These are phyloP conservation scores for Tetragnatha versicolor DNA, from an alignment of 1,140 invertebrate genomes.

Conservation along the genomic window DNA sequence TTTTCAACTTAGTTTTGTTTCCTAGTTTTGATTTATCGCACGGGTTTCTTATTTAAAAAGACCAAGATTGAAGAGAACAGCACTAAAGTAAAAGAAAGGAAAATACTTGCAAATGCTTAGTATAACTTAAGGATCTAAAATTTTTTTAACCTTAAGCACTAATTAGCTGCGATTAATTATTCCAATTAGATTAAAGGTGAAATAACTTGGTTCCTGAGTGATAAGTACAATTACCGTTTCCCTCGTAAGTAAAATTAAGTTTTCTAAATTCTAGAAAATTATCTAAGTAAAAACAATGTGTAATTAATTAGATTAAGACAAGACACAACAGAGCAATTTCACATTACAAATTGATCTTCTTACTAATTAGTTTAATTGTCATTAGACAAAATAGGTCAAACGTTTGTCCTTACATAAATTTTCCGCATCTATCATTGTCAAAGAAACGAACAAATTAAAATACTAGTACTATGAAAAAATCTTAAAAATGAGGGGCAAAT, in stretches of 20 bases:
- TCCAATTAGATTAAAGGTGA: not conserved
- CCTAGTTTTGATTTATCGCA: no score
- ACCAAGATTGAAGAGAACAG: no score
- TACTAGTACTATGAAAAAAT: no score
- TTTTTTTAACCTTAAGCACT: not conserved
- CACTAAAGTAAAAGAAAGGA: no score
- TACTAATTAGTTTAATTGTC: constrained; percentile 7
- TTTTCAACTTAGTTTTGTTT: no score
- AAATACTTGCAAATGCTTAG: no score
- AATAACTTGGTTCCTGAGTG: not conserved
- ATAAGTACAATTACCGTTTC: constrained; percentile 9
- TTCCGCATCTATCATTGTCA: no score
- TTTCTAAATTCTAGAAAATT: not conserved
- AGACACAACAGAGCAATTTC: not conserved
- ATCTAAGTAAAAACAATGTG: not conserved
- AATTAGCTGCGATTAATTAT: constrained; percentile 18
- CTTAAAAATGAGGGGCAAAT: no score
- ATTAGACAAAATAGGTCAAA: constrained; percentile 7
- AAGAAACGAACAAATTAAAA: no score
- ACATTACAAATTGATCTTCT: not conserved
- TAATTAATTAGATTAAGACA: not conserved
- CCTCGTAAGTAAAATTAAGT: constrained; percentile 4
- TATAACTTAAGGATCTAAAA: not conserved
- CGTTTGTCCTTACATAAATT: not conserved
- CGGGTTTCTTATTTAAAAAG: no score